Evolutionary conservation across 2,797 vertebrate genomes (phyloP).

Genomic region (Emys orbicularis): DNA sequence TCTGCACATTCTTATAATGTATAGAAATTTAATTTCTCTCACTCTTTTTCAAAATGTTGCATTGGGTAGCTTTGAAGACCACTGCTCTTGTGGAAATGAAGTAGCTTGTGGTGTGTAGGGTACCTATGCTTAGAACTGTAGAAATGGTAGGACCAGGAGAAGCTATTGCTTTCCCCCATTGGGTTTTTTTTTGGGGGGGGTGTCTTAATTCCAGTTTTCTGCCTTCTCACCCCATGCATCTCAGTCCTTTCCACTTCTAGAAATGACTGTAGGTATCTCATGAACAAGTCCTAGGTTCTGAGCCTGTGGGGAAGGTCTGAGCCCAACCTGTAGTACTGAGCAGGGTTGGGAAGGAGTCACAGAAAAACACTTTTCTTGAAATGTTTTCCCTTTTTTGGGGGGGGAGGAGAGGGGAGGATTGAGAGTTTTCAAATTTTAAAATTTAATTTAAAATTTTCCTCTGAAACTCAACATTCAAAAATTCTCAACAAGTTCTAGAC

Average conservation of each 20-base stretch:
- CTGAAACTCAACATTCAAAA: neutral
- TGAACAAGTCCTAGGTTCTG: neutral
- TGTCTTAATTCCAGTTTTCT: neutral
- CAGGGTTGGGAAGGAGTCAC: neutral
- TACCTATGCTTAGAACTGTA: neutral
- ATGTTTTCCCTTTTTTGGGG: neutral
- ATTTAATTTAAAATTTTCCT: neutral
- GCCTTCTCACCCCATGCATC: neutral
- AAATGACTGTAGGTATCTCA: neutral
- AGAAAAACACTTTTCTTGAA: neutral
- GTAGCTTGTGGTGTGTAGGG: neutral
- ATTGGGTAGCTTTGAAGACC: neutral
- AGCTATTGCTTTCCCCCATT: neutral
- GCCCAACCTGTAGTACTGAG: neutral
- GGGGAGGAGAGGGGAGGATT: no score
- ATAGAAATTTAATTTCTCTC: conserved; percentile 7
- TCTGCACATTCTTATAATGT: conserved; percentile 4
- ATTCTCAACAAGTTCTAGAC: neutral
- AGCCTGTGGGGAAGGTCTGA: neutral
- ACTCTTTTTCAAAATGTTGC: neutral
- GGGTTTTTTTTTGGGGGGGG: rapidly evolving
- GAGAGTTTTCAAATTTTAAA: neutral
- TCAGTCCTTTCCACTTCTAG: neutral
- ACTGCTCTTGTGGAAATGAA: neutral
- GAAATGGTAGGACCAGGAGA: neutral